Evolutionary conservation across 2,888 invertebrate species (phyloP).

Genomic region (Lamproptera curius): DNA sequence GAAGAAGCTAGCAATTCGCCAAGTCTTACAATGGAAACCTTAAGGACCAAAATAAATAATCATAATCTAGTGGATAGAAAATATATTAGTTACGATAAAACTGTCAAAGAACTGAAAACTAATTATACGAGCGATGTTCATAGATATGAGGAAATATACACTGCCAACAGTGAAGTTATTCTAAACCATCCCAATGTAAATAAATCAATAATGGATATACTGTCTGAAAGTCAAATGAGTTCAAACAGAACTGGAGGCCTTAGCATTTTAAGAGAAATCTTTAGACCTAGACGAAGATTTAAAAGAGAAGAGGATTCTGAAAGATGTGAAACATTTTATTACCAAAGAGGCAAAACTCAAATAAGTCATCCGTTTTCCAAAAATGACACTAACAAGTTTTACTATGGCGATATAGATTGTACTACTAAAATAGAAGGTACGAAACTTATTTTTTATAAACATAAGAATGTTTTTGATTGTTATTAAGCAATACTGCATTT

Average conservation of each 20-base stretch:
- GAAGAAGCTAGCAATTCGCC: slow-evolving; percentile 37
- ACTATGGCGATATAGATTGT: slow-evolving; percentile 53
- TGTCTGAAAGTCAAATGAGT: slow-evolving; percentile 22
- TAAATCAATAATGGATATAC: slow-evolving; percentile 21
- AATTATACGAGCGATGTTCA: slow-evolving; percentile 25
- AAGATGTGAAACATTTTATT: slow-evolving; percentile 44
- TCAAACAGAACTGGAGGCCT: slow-evolving; percentile 22
- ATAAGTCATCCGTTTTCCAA: slow-evolving; percentile 51
- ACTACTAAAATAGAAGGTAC: slow-evolving; percentile 56
- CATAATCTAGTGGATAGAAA: slow-evolving; percentile 26
- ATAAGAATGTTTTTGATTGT: not conserved
- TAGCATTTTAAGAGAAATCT: slow-evolving; percentile 31
- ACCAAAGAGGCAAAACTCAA: slow-evolving; percentile 27
- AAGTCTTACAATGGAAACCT: slow-evolving; percentile 29
- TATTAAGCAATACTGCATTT: not conserved
- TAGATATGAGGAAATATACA: slow-evolving; percentile 36
- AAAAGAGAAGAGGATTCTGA: slow-evolving; percentile 42
- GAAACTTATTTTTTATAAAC: too few relatives aligned
- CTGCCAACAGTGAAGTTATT: slow-evolving; percentile 33
- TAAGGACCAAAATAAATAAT: slow-evolving; percentile 38
- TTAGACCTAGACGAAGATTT: slow-evolving; percentile 32
- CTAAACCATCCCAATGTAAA: slow-evolving; percentile 35
- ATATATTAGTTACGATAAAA: slow-evolving; percentile 24
- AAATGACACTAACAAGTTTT: slow-evolving; percentile 36
- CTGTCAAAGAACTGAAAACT: slow-evolving; percentile 19